Evolutionary conservation across 2,113 vertebrate species (phyloP).

Genomic region (Haemorhous mexicanus): DNA sequence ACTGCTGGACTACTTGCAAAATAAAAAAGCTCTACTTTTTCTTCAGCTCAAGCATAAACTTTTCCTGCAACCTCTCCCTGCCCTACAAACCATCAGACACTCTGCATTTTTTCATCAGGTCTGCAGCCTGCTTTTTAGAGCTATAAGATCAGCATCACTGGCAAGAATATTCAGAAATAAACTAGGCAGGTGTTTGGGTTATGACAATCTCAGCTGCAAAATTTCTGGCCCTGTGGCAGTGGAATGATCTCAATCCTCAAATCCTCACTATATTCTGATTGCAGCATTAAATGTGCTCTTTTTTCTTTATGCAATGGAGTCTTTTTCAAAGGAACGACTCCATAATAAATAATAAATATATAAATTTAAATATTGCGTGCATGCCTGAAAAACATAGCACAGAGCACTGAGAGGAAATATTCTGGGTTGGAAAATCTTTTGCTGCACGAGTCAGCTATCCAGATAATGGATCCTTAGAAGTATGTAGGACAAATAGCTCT

Average conservation of each 20-base stretch:
- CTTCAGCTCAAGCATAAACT: not conserved
- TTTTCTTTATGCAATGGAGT: not conserved
- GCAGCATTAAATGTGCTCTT: not conserved
- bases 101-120: not conserved
- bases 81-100: not conserved
- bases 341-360: not conserved
- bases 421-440: not conserved
- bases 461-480: slow-evolving; percentile 22
- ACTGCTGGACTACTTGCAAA: not conserved
- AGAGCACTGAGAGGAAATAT: not conserved
- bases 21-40: not conserved
- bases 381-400: not conserved
- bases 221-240: not conserved
- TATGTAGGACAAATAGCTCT: slow-evolving; percentile 48
- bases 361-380: not conserved
- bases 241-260: not conserved
- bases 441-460: not conserved
- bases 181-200: not conserved
- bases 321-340: not conserved
- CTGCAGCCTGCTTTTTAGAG: not conserved
- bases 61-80: not conserved
- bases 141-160: not conserved
- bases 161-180: not conserved
- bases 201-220: not conserved
- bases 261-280: not conserved